Base-by-base conservation (phyloP, 2,113 vertebrate species). In the Nycticryphes semicollaris region DNA sequence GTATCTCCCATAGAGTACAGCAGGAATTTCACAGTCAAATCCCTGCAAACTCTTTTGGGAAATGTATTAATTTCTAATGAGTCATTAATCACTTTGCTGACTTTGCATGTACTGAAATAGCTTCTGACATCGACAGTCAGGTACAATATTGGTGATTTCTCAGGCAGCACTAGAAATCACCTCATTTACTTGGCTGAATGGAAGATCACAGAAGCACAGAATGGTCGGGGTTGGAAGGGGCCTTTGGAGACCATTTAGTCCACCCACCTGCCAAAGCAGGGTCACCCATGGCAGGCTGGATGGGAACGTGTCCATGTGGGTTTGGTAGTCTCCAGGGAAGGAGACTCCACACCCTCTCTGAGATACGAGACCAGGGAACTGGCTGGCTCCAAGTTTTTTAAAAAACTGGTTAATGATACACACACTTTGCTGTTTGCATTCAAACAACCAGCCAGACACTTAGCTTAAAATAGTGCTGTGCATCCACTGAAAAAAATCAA, bases 1-100 rank as follows among this genome's bases (percentile, higher is more conserved):
- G 74, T 84, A 89, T 47, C 48, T 94, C 89, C 93, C 12, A 8
- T 0, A 17, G 78, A 94, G 86, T 84, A 84, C 43, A 85, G 89
- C 53, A 84, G 84, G 74, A 84, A 75, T 45, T 89, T 68, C 94
- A 64, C 66, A 91, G 84, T 13, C 5, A 41, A 91, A 87, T 76
- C 89, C 54, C 45, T 62, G 35, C 14, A 76, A 84, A 83, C 59
- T 60, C 81, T 84, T 94, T 73, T 7, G 62, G 84, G 78, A 88
- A 87, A 83, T n/a, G 28, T 57, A 83, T 90, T 93, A 33, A 89
- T 93, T 95, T 91, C 83, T 95, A 95, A 94, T 59, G 81, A 93
- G 48, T 68, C 69, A 89, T 89, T 90, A 95, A 81, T 82, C 91
- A 91, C 53, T 91, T 60, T 68, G 51, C 48, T 84, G 81, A 87